Base-by-base conservation (phyloP, 2,888 invertebrate genomes). In the Agelastica alni region DNA sequence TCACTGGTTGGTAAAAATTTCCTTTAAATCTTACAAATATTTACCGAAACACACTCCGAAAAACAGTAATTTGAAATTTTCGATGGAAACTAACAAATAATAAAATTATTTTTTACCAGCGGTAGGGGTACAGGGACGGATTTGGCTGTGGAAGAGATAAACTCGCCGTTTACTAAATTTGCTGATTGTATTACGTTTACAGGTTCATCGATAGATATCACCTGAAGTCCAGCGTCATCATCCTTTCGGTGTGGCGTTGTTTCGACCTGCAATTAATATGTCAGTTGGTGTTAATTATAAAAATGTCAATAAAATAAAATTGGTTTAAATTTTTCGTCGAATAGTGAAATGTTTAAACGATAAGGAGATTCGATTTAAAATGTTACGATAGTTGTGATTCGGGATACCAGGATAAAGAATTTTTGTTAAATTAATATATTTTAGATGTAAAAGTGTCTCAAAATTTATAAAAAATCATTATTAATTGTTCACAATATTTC, bases 151-250 rank as follows among this genome's bases (percentile, higher is more conserved):
- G 72, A 65, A 47, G 68, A 62, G 55, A 66, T 56, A 48, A 65
- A 70, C 53, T 74, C 74, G 57, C 67, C 76, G 53, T 67, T 75
- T 58, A 76, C 69, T 56, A 77, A 69, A 66, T 74, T 76, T 59
- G 73, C 76, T 42, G 77, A 77, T 39, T 70, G 71, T 39, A 76
- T 67, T 45, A 73, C 70, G 65, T 74, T 73, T 54, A 72, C 70
- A 39, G 74, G 76, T 60, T 75, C 75, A 62, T 77, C 75, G 64
- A 77, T 72, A 58, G 74, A 73, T 65, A 77, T 75, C 60, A 77
- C 70, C 62, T 76, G 74, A 56, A 75, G 64, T 58, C 74, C 77
- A 58, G 68, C 65, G 53, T 73, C 72, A 49, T 63, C 64, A 56
- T 75, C 74, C 62, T 67, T 70, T 20, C 49, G 59, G 34, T 51